Evolutionary conservation across 1,140 invertebrate species (phyloP), one percentile per base, ranked within the genome.

Genomic region (Atta cephalotes): DNA sequence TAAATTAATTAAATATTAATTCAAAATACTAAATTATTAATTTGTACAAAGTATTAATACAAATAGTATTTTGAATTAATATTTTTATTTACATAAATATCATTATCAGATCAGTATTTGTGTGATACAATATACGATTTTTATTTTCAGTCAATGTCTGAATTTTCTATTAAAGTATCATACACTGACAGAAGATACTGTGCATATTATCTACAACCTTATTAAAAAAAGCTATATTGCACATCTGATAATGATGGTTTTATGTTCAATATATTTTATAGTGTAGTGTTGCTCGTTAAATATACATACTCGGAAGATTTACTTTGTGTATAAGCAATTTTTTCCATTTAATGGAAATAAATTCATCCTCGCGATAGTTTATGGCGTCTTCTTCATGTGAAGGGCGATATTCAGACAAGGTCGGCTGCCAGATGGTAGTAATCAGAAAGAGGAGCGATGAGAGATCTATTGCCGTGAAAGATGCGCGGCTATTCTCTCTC

Each of bases 401-500:
- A 58, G 31, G 31, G 9, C 16, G 31, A 3, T 35, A 45, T 58
- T 25, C 79, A 28, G 35, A 49, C 68, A 74, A 84, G 80, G 39
- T 74, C 80, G 56, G n/a, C 45, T 84, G 39, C 56, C 56, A 74
- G 80, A 84, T 84, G 80, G 28, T 84, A 28, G 3, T 74, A 74
- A 84, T 84, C 80, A 39, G 18, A 85, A 81, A 74, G 66, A 58
- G 77, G 66, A 79, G 68, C 56, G 68, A 60, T 63, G 60, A 79
- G 86, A 72, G 71, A 87, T 65, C 86, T 72, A 71, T 77, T 81
- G 71, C 66, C 53, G 9, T 71, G 68, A 80, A 77, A 86, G 70
- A 80, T 71, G 66, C 71, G 58, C 53, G 45, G n/a, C 58, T 60
- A 3, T 31, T 35, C 31, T 77, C n/a, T 35, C n/a, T 58, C 49